Evolutionary conservation across 2,888 invertebrate genomes (phyloP).

Genomic region (Escarpia spicata): DNA sequence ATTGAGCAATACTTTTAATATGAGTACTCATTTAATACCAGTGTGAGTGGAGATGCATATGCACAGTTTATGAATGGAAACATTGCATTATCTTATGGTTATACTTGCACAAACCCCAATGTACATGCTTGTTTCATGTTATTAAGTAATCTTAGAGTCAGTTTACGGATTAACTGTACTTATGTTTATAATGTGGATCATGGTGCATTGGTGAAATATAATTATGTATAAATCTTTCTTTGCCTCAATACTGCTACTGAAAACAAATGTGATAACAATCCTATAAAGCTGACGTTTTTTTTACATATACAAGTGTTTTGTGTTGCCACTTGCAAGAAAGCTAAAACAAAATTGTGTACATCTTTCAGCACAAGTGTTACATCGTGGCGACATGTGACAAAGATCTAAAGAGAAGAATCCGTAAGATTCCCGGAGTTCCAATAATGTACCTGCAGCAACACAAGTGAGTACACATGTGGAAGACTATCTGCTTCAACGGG

Average conservation of each 20-base stretch:
- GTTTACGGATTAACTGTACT: neutral
- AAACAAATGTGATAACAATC: neutral
- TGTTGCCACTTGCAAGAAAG: neutral
- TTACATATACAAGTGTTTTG: neutral
- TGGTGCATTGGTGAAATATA: neutral
- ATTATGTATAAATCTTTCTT: neutral
- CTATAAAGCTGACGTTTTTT: neutral
- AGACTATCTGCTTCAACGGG: neutral
- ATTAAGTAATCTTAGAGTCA: neutral
- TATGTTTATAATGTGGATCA: neutral
- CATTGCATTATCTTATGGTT: neutral
- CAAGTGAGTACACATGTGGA: slow-evolving; percentile 47
- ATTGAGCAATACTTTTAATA: neutral
- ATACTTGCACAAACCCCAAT: neutral
- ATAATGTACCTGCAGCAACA: slow-evolving; percentile 93
- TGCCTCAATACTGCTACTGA: neutral
- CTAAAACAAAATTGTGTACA: slow-evolving; percentile 22
- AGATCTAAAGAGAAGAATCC: slow-evolving; percentile 91
- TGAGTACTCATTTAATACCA: neutral
- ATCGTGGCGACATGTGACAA: slow-evolving; percentile 99
- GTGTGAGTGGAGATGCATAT: neutral
- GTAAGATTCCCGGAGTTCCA: slow-evolving; percentile 98
- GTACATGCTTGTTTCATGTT: neutral
- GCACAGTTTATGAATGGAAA: neutral
- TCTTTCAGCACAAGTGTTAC: slow-evolving; percentile 91